Evolutionary conservation across 2,888 invertebrate genomes (phyloP), one percentile per base, ranked within the genome.

Genomic region (Neria commutata): DNA sequence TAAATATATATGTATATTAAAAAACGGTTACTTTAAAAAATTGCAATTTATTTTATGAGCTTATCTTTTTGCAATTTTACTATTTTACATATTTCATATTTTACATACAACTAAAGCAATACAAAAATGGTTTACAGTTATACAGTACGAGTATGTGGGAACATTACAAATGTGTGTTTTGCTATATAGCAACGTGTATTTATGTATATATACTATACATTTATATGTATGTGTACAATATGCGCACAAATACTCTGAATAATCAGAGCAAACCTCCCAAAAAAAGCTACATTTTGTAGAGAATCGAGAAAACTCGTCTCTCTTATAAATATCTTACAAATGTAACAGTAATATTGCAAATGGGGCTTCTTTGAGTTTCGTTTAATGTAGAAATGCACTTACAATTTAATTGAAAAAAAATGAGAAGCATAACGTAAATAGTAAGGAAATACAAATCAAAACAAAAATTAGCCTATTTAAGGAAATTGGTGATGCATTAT

Each of bases 61-160:
- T 29, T 29, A 8, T 29, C 11, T 42, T 42, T 42, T 42, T 2
- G 6, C 37, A 19, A 42, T 19, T 19, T 17, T 42, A 42, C 21
- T 8, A 53, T 58, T 64, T 51, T 48, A 56, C 60, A 62, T 59
- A 50, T 23, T 58, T 69, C n/a, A n/a, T n/a, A n/a, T n/a, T n/a
- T n/a, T n/a, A n/a, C n/a, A n/a, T 62, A 67, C 57, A 54, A 57
- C 65, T 73, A 73, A 69, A 67, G 67, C 70, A 66, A 64, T 70
- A 70, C 66, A 70, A 70, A 70, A 68, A 57, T 58, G 47, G n/a
- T 57, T 56, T 57, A 57, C 48, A 46, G 52, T 21, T 50, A 51
- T 46, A 51, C 51, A 34, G 52, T 57, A 57, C 56, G 46, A 57
- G 52, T 46, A 24, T 33, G 14, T 14, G 16, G 8, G 11, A 26